A percentile compares a stretch with the other conserved stretches of the same genome.
Evolutionary conservation across 2,113 vertebrate genomes (phyloP).

Genomic region (Xenopus borealis): DNA sequence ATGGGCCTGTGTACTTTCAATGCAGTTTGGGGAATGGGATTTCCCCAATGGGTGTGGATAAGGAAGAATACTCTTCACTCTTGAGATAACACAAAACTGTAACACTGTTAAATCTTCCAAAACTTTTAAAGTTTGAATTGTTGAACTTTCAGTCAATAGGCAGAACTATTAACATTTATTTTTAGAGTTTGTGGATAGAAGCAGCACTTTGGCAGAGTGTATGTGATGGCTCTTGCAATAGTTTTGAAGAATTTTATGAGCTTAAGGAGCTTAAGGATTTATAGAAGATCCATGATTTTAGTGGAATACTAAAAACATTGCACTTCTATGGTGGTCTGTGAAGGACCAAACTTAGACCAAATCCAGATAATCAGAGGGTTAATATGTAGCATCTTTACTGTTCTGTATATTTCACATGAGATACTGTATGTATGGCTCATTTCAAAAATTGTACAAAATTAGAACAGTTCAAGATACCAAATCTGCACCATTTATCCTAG

Average conservation of each 20-base stretch:
- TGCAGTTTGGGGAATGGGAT: too few relatives aligned
- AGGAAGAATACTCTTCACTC: too few relatives aligned
- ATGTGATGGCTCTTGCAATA: slow-evolving; percentile 25
- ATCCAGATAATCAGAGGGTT: too few relatives aligned
- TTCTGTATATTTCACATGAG: too few relatives aligned
- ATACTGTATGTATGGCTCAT: too few relatives aligned
- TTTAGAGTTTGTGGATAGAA: slow-evolving; percentile 38
- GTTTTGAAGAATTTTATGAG: background rate
- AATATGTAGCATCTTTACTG: too few relatives aligned
- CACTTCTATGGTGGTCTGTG: slow-evolving; percentile 15
- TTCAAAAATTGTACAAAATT: too few relatives aligned
- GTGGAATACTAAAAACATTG: background rate
- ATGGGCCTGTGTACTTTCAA: too few relatives aligned
- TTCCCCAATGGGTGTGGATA: too few relatives aligned
- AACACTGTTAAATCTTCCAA: slow-evolving; percentile 34
- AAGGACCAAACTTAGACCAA: too few relatives aligned
- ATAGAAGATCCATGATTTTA: background rate
- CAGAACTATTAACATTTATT: slow-evolving; percentile 39
- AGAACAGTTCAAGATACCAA: too few relatives aligned
- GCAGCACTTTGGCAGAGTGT: slow-evolving; percentile 23
- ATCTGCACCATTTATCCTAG: too few relatives aligned
- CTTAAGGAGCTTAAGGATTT: background rate
- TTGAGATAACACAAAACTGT: slow-evolving; percentile 2
- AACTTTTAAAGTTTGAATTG: slow-evolving; percentile 19
- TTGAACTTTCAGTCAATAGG: slow-evolving; percentile 29